Percentiles rank a stretch among this genome's conserved stretches.
Evolutionary conservation across 1,140 invertebrate species (phyloP).

Genomic region (Limonius californicus): DNA sequence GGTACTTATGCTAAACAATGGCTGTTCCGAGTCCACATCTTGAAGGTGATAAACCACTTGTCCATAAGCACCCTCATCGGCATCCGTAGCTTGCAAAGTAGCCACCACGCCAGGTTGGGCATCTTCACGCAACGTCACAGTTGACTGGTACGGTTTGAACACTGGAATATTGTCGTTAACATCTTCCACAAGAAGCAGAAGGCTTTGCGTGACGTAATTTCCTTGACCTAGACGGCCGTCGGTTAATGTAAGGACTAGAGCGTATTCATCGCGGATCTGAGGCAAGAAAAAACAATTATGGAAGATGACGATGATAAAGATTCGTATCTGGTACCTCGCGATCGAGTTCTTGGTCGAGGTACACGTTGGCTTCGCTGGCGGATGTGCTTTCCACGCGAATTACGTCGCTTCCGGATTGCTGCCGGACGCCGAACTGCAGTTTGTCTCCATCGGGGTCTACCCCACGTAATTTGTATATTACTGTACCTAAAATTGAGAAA

Average conservation of each 20-base stretch:
- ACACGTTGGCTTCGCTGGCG: slow-evolving; percentile 79
- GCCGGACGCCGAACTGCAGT: slow-evolving; percentile 76
- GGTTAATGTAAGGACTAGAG: slow-evolving; percentile 81
- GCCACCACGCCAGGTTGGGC: slow-evolving; percentile 67
- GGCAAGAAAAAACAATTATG: slow-evolving; percentile 23
- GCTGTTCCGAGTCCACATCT: slow-evolving; percentile 75
- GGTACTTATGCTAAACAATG: slow-evolving; percentile 76
- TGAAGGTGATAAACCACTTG: slow-evolving; percentile 63
- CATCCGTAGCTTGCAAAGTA: slow-evolving; percentile 81
- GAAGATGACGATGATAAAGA: not conserved
- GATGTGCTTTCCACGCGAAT: slow-evolving; percentile 78
- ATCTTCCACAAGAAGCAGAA: slow-evolving; percentile 84
- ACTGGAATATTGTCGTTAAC: slow-evolving; percentile 88
- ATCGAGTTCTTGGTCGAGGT: slow-evolving; percentile 84
- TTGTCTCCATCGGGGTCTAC: slow-evolving; percentile 81
- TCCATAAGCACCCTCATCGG: slow-evolving; percentile 87
- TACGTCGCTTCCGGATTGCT: slow-evolving; percentile 75
- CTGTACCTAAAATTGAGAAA: too few species aligned
- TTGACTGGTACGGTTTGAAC: slow-evolving; percentile 80
- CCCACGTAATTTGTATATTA: slow-evolving; percentile 78
- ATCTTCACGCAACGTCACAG: slow-evolving; percentile 76
- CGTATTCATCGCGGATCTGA: slow-evolving; percentile 80
- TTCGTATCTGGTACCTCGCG: slow-evolving; percentile 63
- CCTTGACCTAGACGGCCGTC: slow-evolving; percentile 83
- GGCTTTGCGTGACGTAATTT: slow-evolving; percentile 86